Percentiles rank a stretch among this genome's conserved stretches.
Conservation (phyloP, 2,888 invertebrate genomes). For the Lycia hirtaria region DNA sequence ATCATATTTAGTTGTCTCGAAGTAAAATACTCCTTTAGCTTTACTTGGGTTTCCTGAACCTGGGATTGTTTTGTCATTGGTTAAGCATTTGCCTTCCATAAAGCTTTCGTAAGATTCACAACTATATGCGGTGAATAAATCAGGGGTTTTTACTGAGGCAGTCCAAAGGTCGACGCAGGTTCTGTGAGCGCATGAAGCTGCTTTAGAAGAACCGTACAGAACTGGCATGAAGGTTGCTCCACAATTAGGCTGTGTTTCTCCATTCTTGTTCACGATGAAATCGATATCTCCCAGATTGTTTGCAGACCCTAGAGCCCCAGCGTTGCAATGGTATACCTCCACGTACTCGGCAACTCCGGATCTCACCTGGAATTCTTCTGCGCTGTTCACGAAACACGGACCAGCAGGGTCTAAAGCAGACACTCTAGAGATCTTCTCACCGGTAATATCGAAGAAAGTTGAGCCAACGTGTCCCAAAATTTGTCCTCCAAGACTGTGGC, state of each 20-base stretch:
- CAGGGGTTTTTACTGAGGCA: conserved; percentile 63
- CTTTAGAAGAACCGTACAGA: conserved; percentile 67
- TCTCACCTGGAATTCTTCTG: conserved; percentile 75
- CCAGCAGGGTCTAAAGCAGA: conserved; percentile 78
- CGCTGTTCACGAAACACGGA: conserved; percentile 73
- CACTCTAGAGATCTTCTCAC: conserved; percentile 63
- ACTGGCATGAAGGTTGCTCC: conserved; percentile 67
- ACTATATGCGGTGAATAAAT: conserved; percentile 64
- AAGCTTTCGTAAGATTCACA: conserved; percentile 69
- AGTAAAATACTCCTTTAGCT: conserved; percentile 70
- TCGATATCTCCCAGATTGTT: conserved; percentile 83
- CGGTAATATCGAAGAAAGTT: conserved; percentile 58
- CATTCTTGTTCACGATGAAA: conserved; percentile 86
- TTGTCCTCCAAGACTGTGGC: conserved; percentile 76
- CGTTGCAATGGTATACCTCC: conserved; percentile 86
- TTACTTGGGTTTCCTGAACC: conserved; percentile 76
- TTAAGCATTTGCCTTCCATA: conserved; percentile 59
- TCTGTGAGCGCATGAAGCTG: conserved; percentile 74
- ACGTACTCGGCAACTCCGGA: conserved; percentile 85
- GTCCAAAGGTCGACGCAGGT: conserved; percentile 70
- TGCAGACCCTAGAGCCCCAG: conserved; percentile 79
- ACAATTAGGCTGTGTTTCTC: conserved; percentile 84
- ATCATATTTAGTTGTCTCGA: conserved; percentile 66
- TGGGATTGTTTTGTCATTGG: conserved; percentile 58
- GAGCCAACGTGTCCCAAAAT: conserved; percentile 70